These are phyloP conservation scores for Rousettus madagascariensis DNA, from an alignment of 2,797 vertebrate genomes.

Conservation along the genomic window DNA sequence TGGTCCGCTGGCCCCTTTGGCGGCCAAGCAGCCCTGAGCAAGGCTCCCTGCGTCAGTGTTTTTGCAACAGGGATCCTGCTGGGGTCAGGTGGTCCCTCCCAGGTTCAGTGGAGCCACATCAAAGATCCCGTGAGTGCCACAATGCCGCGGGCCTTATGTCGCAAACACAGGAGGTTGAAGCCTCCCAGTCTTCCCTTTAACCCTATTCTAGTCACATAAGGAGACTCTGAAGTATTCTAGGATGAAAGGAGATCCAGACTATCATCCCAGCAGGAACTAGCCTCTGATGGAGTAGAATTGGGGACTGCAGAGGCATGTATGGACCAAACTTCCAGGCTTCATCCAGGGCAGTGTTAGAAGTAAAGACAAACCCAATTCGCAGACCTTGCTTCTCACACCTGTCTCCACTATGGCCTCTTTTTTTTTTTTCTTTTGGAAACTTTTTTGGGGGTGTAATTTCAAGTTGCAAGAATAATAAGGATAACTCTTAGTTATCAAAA, in stretches of 20 bases:
- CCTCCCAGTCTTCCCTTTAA: background rate
- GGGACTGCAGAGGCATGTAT: background rate
- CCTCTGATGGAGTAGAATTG: background rate
- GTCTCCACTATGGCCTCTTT: background rate
- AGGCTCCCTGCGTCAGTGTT: background rate
- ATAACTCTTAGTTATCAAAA: background rate
- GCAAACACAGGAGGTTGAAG: background rate
- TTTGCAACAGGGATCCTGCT: background rate
- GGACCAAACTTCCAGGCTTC: background rate
- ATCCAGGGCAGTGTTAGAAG: background rate
- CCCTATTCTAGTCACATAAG: background rate
- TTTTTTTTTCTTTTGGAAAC: background rate
- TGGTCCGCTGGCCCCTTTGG: background rate
- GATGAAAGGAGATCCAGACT: background rate
- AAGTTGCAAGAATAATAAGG: background rate
- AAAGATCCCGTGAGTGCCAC: background rate
- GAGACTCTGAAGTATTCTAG: background rate
- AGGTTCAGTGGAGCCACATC: background rate
- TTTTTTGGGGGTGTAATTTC: background rate
- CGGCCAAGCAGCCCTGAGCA: background rate
- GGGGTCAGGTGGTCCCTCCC: no score
- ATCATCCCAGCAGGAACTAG: background rate
- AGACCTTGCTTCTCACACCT: background rate
- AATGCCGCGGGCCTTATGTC: accelerated
- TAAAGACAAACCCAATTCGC: background rate